phyloP scores from a whole-genome alignment of 2,888 invertebrate species.

The Sesia bembeciformis region DNA sequence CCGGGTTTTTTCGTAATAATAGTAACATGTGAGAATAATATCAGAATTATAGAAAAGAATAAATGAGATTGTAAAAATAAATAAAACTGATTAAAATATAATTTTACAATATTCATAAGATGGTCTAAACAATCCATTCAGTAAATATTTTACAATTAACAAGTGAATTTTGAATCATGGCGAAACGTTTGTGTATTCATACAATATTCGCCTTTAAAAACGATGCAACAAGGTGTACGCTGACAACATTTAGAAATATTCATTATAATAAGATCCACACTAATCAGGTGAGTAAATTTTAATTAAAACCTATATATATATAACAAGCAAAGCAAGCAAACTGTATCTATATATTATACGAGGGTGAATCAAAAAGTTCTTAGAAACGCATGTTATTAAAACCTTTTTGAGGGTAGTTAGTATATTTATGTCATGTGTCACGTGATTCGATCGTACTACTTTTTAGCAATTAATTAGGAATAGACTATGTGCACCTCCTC shows the following conservation, averaged over 20 bases:
- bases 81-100: not conserved
- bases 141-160: not conserved
- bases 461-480: too few species aligned
- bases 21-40: too few species aligned
- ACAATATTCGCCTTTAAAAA: constrained; percentile 23
- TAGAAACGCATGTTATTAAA: too few species aligned
- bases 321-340: not conserved
- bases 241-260: constrained; percentile 9
- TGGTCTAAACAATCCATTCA: not conserved
- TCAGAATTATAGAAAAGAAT: too few species aligned
- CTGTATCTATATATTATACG: too few species aligned
- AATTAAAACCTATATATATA: not conserved
- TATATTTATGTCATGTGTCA: too few species aligned
- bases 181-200: constrained; percentile 24
- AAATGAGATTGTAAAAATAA: not conserved
- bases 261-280: constrained; percentile 24
- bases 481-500: too few species aligned
- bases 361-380: too few species aligned
- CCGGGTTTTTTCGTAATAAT: too few species aligned
- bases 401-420: too few species aligned
- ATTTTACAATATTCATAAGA: not conserved
- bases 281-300: constrained; percentile 24
- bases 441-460: too few species aligned
- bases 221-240: not conserved
- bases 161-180: constrained; percentile 21